Conservation (phyloP, 2,888 invertebrate genomes). For the Hirtodrosophila confusa region DNA sequence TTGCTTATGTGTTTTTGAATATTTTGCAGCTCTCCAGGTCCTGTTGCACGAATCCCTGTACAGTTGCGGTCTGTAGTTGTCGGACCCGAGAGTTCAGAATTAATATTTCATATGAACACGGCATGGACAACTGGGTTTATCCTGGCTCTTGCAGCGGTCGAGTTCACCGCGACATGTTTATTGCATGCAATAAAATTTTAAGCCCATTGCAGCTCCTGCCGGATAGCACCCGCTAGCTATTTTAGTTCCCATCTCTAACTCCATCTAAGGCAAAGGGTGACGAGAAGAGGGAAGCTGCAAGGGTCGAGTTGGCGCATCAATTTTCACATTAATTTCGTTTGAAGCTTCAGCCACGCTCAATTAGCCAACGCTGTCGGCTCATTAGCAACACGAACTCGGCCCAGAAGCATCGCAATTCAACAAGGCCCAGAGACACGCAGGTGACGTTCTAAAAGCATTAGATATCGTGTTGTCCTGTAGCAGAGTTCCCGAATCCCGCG, state of each 20-base stretch:
- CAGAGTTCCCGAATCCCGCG: background rate
- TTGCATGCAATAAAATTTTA: constrained; percentile 41
- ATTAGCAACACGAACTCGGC: constrained; percentile 56
- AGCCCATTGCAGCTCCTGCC: background rate
- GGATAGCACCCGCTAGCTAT: background rate
- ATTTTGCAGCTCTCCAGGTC: background rate
- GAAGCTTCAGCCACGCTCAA: constrained; percentile 46
- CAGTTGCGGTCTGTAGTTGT: constrained; percentile 13
- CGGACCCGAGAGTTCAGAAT: constrained; percentile 31
- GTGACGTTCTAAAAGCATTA: constrained; percentile 25
- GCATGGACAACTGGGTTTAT: constrained; percentile 41
- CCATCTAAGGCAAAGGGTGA: constrained; percentile 8
- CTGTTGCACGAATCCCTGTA: background rate
- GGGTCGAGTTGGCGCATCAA: constrained; percentile 41
- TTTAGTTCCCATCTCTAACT: background rate
- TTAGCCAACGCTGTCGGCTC: constrained; percentile 53
- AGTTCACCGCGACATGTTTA: constrained; percentile 40
- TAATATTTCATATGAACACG: constrained; percentile 69
- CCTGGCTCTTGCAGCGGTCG: constrained; percentile 8
- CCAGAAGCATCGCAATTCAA: constrained; percentile 17
- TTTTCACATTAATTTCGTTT: constrained; percentile 64
- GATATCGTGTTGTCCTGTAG: constrained; percentile 9
- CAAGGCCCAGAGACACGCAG: constrained; percentile 11
- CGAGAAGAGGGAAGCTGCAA: constrained; percentile 1
- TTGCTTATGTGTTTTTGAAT: too few species aligned